A percentile compares a stretch with the other conserved stretches of the same genome.
Evolutionary conservation across 2,797 vertebrate species (phyloP).

Genomic region (Podarcis siculus): DNA sequence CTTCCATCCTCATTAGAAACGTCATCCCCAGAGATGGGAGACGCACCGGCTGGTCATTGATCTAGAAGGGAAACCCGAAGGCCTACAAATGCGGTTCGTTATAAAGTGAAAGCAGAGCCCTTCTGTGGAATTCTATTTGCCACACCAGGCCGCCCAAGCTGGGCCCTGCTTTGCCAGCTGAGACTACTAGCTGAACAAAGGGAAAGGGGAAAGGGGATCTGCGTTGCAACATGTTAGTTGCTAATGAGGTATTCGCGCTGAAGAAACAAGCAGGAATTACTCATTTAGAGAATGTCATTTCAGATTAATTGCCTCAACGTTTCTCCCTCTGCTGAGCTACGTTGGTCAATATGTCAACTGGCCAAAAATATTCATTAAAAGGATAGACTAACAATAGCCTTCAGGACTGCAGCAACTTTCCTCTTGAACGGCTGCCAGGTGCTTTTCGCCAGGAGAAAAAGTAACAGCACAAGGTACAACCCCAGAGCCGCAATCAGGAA

Average conservation of each 20-base stretch:
- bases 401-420: neutral
- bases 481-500: neutral
- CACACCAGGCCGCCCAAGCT: neutral
- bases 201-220: neutral
- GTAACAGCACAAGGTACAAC: neutral
- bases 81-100: slow-evolving; percentile 21
- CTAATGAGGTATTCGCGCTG: slow-evolving; percentile 21
- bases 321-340: slow-evolving; percentile 17
- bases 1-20: slow-evolving; percentile 59
- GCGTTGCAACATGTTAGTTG: slow-evolving; percentile 6
- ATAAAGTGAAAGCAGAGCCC: neutral
- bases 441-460: neutral
- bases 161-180: neutral
- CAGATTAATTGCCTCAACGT: slow-evolving; percentile 26
- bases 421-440: slow-evolving; percentile 4
- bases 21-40: slow-evolving; percentile 47
- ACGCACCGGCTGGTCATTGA: slow-evolving; percentile 58
- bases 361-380: slow-evolving; percentile 23
- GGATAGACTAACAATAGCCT: slow-evolving; percentile 7
- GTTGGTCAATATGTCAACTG: slow-evolving; percentile 20
- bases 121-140: accelerated
- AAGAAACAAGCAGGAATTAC: slow-evolving; percentile 24
- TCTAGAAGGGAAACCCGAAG: neutral
- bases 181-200: neutral
- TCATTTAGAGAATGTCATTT: slow-evolving; percentile 35